Evolutionary conservation across 2,113 vertebrate species (phyloP).

Genomic region (Hydropotes inermis): DNA sequence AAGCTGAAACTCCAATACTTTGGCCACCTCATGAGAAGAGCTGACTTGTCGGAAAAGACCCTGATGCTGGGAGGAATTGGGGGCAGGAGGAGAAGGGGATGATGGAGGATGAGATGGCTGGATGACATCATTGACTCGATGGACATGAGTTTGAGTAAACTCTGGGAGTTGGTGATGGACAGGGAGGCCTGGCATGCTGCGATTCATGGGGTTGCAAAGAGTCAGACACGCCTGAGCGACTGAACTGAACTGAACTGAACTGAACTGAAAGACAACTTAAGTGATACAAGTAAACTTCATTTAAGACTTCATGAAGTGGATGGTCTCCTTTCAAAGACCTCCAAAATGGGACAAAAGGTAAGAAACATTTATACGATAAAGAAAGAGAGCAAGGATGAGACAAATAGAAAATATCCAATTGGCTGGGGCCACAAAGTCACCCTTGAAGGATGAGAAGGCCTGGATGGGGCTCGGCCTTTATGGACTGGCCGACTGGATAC

Average conservation of each 20-base stretch:
- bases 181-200: too few relatives aligned
- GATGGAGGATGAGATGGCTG: too few relatives aligned
- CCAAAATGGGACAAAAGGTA: not conserved
- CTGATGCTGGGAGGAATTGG: too few relatives aligned
- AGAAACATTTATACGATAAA: not conserved
- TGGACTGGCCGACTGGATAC: not conserved
- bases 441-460: not conserved
- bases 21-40: too few relatives aligned
- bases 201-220: too few relatives aligned
- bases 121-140: too few relatives aligned
- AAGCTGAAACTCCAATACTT: too few relatives aligned
- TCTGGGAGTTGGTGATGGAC: too few relatives aligned
- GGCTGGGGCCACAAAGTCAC: not conserved
- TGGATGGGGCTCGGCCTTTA: not conserved
- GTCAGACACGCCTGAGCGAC: rapidly evolving
- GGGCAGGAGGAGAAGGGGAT: too few relatives aligned
- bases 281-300: not conserved
- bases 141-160: too few relatives aligned
- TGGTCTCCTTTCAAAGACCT: not conserved
- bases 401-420: not conserved
- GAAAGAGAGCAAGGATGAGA: not conserved
- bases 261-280: not conserved
- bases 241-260: too few relatives aligned
- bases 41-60: too few relatives aligned
- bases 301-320: not conserved